These are phyloP conservation scores for Perodicticus potto DNA, from an alignment of 2,797 vertebrate genomes.

Conservation along the genomic window DNA sequence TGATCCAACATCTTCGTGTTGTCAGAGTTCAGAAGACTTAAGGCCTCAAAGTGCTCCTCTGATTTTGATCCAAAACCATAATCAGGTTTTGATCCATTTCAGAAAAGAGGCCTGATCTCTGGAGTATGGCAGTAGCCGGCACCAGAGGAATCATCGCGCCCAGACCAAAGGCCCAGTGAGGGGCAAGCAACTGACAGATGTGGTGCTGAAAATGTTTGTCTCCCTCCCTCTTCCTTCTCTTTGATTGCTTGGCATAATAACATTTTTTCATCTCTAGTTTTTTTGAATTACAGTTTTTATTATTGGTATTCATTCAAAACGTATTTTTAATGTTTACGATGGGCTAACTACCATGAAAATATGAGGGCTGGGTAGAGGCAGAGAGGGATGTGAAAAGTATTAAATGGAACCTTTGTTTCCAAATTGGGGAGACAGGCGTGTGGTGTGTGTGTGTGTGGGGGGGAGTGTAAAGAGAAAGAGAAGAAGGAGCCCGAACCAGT, in stretches of 20 bases:
- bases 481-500: background rate
- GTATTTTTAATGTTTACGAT: background rate
- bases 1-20: conserved; percentile 59
- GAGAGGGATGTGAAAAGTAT: background rate
- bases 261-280: background rate
- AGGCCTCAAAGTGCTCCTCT: conserved; percentile 71
- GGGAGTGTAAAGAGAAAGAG: background rate
- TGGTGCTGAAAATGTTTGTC: background rate
- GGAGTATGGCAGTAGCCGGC: background rate
- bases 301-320: background rate
- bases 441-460: background rate
- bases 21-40: conserved; percentile 65
- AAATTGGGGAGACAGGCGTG: background rate
- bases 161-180: background rate
- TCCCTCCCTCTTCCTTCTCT: background rate
- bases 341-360: background rate
- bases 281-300: background rate
- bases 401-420: background rate
- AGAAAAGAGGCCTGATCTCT: conserved; percentile 60
- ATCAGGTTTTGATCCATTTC: conserved; percentile 74
- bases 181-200: background rate
- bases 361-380: background rate
- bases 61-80: conserved; percentile 73
- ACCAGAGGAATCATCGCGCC: background rate
- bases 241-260: background rate